These are phyloP conservation scores for Lepidocyrtinus sp. DNA, from an alignment of 2,888 invertebrate species.

Conservation along the genomic window DNA sequence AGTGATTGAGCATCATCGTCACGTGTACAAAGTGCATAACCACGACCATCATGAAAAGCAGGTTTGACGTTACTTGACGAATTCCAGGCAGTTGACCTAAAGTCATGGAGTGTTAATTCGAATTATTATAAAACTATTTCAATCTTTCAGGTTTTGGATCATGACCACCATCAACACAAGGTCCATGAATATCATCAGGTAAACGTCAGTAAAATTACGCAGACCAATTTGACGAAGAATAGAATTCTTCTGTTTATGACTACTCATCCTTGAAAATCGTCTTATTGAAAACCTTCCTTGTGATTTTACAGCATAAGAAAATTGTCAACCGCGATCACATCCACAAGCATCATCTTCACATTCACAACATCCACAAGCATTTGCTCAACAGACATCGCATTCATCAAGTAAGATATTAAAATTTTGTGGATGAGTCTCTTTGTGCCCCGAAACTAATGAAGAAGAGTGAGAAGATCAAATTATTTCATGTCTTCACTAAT, in stretches of 20 bases:
- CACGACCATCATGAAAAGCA: slow-evolving; percentile 59
- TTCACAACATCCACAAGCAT: slow-evolving; percentile 61
- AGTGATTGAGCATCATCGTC: slow-evolving; percentile 61
- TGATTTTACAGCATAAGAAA: slow-evolving; percentile 53
- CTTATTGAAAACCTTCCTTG: neutral
- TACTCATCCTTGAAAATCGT: neutral
- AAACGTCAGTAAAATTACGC: too few relatives aligned
- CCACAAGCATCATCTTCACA: slow-evolving; percentile 65
- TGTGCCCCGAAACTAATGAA: too few relatives aligned
- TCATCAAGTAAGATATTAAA: slow-evolving; percentile 53
- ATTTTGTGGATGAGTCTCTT: too few relatives aligned
- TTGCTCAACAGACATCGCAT: slow-evolving; percentile 60
- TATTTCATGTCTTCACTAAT: neutral
- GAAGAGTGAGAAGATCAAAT: too few relatives aligned
- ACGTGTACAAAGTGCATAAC: slow-evolving; percentile 62
- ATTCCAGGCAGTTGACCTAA: neutral
- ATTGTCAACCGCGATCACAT: slow-evolving; percentile 64
- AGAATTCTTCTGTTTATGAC: neutral
- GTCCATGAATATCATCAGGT: slow-evolving; percentile 58
- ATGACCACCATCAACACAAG: slow-evolving; percentile 62
- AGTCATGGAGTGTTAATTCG: neutral
- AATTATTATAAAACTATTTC: too few relatives aligned
- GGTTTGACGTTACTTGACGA: slow-evolving; percentile 12
- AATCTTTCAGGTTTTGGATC: slow-evolving; percentile 43
- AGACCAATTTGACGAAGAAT: neutral